These are phyloP conservation scores for Theretra japonica DNA, from an alignment of 2,888 invertebrate genomes.

Conservation along the genomic window DNA sequence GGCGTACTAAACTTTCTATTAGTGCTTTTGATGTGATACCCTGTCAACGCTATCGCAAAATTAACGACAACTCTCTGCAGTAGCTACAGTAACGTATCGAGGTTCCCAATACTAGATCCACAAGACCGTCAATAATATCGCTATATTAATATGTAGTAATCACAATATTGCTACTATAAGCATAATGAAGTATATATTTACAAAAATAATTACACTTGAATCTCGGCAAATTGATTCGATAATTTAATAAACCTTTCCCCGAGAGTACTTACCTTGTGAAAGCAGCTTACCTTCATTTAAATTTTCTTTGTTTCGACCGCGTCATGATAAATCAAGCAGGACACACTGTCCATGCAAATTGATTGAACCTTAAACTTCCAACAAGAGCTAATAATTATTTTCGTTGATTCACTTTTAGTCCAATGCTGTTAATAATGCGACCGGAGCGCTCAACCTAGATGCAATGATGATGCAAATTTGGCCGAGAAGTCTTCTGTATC, in stretches of 20 bases:
- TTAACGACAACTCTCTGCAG: background rate
- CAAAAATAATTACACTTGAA: background rate
- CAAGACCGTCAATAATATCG: background rate
- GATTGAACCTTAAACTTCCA: conserved; percentile 4
- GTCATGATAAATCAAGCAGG: conserved; percentile 9
- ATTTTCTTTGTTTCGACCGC: conserved; percentile 18
- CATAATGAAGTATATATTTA: background rate
- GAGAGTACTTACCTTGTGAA: conserved; percentile 19
- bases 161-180: background rate
- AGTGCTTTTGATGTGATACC: conserved; percentile 1
- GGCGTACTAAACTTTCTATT: background rate
- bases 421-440: background rate
- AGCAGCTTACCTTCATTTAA: conserved; percentile 21
- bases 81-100: background rate
- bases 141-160: background rate
- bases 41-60: conserved; percentile 3
- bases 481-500: conserved; percentile 78
- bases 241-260: conserved; percentile 15
- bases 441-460: conserved; percentile 64
- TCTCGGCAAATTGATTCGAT: conserved; percentile 8
- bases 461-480: conserved; percentile 78
- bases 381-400: background rate
- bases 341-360: background rate
- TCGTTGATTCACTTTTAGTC: background rate
- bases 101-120: background rate